A percentile compares a stretch with the other conserved stretches of the same genome.
These are phyloP conservation scores for Apostichopus parvimensis DNA, from an alignment of 35 echinoderm and acorn worm species.

Conservation along the genomic window DNA sequence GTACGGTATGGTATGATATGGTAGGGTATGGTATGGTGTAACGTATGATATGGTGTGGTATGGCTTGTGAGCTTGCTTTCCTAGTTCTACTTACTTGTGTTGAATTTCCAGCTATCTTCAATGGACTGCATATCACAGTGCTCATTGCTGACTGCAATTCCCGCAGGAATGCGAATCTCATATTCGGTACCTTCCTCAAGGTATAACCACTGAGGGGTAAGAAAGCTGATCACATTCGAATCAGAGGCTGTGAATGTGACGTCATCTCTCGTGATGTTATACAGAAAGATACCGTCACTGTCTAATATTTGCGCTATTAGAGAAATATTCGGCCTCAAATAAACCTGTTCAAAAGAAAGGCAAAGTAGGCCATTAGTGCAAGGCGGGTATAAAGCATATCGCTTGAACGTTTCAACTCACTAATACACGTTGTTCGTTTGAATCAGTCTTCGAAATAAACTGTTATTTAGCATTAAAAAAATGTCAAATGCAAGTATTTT, in stretches of 20 bases:
- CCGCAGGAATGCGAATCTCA: slow-evolving; percentile 2
- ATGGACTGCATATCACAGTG: background rate
- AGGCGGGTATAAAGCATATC: too few species aligned
- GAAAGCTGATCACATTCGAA: slow-evolving; percentile 8
- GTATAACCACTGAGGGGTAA: background rate
- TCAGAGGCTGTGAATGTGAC: background rate
- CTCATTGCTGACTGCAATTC: background rate
- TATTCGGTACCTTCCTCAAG: slow-evolving; percentile 37
- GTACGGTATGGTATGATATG: too few species aligned
- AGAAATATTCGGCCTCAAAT: background rate
- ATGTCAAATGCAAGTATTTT: too few species aligned
- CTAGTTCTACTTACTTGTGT: slow-evolving; percentile 32
- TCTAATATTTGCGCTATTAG: slow-evolving; percentile 35
- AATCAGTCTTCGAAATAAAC: background rate
- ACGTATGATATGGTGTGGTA: too few species aligned
- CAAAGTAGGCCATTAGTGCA: too few species aligned
- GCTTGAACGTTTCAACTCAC: too few species aligned
- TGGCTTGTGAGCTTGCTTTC: too few species aligned
- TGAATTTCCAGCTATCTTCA: slow-evolving; percentile 21
- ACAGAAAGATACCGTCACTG: background rate
- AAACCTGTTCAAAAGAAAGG: background rate
- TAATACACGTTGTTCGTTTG: background rate
- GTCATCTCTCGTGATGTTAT: slow-evolving; percentile 31
- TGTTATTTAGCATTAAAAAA: too few species aligned
- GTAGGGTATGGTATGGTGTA: too few species aligned